Evolutionary conservation across 1,140 invertebrate genomes (phyloP).

Genomic region (Oppia nitens): DNA sequence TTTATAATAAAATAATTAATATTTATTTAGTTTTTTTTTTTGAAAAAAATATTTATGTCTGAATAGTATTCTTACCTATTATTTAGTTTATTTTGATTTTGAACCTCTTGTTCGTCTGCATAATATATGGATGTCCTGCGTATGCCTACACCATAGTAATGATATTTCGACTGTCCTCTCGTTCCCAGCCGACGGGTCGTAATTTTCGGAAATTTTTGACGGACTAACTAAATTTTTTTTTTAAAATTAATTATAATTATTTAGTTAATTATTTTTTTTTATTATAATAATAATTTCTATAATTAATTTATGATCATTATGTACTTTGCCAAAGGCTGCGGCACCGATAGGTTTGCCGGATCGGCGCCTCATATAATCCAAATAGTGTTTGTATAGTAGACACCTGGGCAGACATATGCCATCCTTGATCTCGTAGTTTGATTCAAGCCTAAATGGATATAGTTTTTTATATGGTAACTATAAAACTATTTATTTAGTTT

Average conservation of each 20-base stretch:
- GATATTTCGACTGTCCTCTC: conserved; percentile 37
- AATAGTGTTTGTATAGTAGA: conserved; percentile 38
- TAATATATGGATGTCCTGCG: conserved; percentile 8
- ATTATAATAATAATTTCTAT: neutral
- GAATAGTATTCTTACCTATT: neutral
- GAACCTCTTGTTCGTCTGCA: neutral
- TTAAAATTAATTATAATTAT: conserved; percentile 1
- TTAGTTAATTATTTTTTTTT: no score
- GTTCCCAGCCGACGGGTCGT: conserved; percentile 38
- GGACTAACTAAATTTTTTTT: conserved; percentile 40
- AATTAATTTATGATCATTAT: neutral
- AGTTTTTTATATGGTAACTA: no score
- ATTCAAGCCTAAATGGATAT: conserved; percentile 39
- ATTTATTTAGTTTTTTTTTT: neutral
- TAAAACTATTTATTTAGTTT: no score
- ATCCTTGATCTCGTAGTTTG: conserved; percentile 40
- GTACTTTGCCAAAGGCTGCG: conserved; percentile 41
- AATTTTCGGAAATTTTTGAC: conserved; percentile 38
- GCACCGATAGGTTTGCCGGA: conserved; percentile 38
- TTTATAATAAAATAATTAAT: neutral
- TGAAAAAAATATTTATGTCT: neutral
- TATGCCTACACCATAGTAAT: conserved; percentile 15
- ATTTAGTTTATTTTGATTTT: neutral
- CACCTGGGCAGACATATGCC: conserved; percentile 40
- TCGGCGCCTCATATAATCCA: conserved; percentile 36